Base-by-base conservation (phyloP, 1,140 invertebrate species). In the Listronotus oregonensis region DNA sequence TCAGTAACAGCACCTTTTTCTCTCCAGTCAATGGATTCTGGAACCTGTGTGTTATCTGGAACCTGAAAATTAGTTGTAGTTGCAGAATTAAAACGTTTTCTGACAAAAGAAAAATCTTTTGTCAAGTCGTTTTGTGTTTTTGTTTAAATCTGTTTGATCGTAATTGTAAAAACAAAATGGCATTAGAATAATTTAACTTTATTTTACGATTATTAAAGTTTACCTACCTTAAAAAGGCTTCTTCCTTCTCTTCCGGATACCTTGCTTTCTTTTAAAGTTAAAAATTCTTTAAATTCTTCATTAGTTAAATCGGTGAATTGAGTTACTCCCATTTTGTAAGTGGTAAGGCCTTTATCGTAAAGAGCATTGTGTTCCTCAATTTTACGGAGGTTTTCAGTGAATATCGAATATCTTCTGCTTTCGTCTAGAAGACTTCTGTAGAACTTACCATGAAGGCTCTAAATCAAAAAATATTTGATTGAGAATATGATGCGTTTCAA, bases 291-390 rank as follows among this genome's bases (percentile, higher is more conserved):
- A 44, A 94, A 93, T 81, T 96, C 94, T 69, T 92, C 87, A 76
- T 87, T 87, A 66, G 94, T 83, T 89, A 94, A 83, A 81, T 96
- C 93, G 44, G 87, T 86, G 79, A 89, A 95, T 75, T 93, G 87
- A 79, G 95, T 95, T 70, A 93, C 76, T 39, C 78, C 83, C 64
- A 93, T 73, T 71, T 85, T 86, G 79, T 83, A 94, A 12, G 81
- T 74, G 32, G 86, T 84, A 64, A 84, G 70, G 0, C 92, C 92
- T 49, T 80, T 73, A 67, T 87, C 85, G 75, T 80, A 92, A 54
- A 81, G 79, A 64, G 84, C 80, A 82, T 97, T 97, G 76, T 97
- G 94, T 72, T 87, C 85, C 21, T 89, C 89, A 77, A 97, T 91
- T 77, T 87, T 89, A 69, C 88, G 85, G 72, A 87, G 88, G 77